These are phyloP conservation scores for Antechinus stuartii DNA, from an alignment of 2,113 vertebrate genomes.

Conservation along the genomic window DNA sequence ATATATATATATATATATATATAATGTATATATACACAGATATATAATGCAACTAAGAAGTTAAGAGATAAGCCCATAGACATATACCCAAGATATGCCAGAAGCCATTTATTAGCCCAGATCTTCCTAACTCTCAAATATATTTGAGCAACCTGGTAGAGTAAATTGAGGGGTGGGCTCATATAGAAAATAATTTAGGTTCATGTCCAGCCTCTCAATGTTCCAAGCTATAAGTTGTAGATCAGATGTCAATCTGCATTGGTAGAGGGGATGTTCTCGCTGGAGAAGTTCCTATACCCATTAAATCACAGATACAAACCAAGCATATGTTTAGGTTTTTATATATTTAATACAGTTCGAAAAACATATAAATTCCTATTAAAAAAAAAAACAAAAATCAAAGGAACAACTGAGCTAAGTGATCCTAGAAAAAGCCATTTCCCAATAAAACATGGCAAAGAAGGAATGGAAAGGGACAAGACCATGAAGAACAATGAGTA, in stretches of 20 bases:
- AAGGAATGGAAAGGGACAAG: background rate
- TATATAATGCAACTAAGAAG: background rate
- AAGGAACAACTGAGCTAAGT: background rate
- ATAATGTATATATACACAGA: no score
- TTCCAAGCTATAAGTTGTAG: background rate
- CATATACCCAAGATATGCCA: background rate
- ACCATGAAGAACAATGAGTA: background rate
- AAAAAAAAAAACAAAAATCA: background rate
- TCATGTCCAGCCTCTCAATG: background rate
- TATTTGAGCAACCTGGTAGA: background rate
- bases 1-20: no score
- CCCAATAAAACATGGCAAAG: background rate
- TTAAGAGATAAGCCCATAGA: background rate
- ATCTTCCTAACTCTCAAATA: background rate
- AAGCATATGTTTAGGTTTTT: background rate
- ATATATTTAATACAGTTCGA: background rate
- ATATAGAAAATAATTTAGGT: background rate
- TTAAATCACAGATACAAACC: background rate
- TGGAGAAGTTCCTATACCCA: background rate
- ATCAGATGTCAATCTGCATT: background rate
- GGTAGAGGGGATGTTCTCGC: background rate
- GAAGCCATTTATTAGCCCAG: background rate
- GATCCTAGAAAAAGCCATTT: background rate
- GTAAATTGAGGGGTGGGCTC: background rate
- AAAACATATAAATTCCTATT: background rate